Evolutionary conservation across 2,888 invertebrate species (phyloP).

Genomic region (Ennomos erosarius): DNA sequence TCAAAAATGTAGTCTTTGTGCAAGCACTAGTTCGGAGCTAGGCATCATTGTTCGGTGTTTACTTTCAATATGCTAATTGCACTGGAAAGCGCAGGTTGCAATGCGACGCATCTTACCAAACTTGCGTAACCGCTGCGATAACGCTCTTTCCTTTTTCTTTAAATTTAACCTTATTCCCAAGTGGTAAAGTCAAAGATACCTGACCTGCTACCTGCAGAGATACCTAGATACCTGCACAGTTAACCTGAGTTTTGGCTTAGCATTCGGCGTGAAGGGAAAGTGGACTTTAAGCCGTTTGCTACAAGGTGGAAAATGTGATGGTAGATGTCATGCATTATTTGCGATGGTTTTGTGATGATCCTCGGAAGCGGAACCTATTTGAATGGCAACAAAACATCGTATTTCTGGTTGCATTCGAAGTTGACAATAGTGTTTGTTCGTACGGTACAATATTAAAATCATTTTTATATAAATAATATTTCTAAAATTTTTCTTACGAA

Average conservation of each 20-base stretch:
- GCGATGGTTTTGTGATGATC: conserved; percentile 12
- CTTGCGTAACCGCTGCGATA: conserved; percentile 14
- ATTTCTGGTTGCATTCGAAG: conserved; percentile 1
- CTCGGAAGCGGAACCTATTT: conserved; percentile 16
- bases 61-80: conserved; percentile 8
- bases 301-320: not conserved
- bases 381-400: conserved; percentile 7
- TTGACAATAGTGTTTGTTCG: not conserved
- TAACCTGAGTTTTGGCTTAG: not conserved
- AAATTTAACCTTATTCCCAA: not conserved
- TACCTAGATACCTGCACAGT: too few relatives aligned
- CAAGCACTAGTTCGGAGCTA: not conserved
- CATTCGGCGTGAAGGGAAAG: not conserved
- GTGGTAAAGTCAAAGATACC: not conserved
- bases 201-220: too few relatives aligned
- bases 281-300: not conserved
- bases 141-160: not conserved
- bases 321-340: conserved; percentile 6
- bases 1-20: not conserved
- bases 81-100: conserved; percentile 9
- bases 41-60: not conserved
- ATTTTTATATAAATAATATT: too few relatives aligned
- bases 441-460: too few relatives aligned
- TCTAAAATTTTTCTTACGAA: too few relatives aligned
- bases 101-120: conserved; percentile 12